Percentiles rank a stretch among this genome's conserved stretches.
These are phyloP conservation scores for Aeoliscus strigatus DNA, from an alignment of 2,797 vertebrate species.

Conservation along the genomic window DNA sequence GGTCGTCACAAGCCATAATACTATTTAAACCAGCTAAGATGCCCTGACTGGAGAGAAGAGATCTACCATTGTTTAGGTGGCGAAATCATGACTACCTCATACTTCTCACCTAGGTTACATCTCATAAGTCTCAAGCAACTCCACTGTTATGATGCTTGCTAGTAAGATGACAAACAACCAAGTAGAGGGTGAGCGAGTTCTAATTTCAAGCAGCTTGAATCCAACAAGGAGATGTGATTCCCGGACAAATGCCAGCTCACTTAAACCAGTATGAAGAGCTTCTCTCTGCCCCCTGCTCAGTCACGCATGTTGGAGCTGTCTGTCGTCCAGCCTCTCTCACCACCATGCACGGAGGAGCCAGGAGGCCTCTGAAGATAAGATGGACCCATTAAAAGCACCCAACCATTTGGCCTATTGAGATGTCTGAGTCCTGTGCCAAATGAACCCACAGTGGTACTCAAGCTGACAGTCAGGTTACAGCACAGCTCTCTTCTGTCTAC, in stretches of 20 bases:
- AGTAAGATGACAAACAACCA: conserved; percentile 42
- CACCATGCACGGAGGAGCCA: conserved; percentile 39
- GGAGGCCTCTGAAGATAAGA: conserved; percentile 58
- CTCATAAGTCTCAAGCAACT: conserved; percentile 53
- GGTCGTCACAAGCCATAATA: conserved; percentile 64
- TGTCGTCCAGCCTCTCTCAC: conserved; percentile 40
- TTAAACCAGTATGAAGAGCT: conserved; percentile 35
- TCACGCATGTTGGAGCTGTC: conserved; percentile 46
- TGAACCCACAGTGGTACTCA: conserved; percentile 39
- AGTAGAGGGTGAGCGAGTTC: conserved; percentile 41
- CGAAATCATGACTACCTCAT: conserved; percentile 73
- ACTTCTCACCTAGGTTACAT: conserved; percentile 68
- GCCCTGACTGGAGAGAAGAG: conserved; percentile 72
- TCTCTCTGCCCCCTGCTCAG: conserved; percentile 39
- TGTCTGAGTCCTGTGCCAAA: conserved; percentile 42
- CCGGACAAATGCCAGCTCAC: conserved; percentile 50
- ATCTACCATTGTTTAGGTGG: conserved; percentile 66
- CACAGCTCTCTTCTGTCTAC: conserved; percentile 29
- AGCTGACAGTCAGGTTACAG: conserved; percentile 30
- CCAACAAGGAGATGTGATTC: conserved; percentile 39
- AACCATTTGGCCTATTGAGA: conserved; percentile 44
- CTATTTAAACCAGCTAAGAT: conserved; percentile 52
- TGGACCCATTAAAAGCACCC: conserved; percentile 51
- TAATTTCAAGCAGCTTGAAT: conserved; percentile 53
- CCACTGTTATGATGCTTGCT: conserved; percentile 30